Evolutionary conservation across 1,140 invertebrate genomes (phyloP).

Genomic region (Drosophila bipectinata): DNA sequence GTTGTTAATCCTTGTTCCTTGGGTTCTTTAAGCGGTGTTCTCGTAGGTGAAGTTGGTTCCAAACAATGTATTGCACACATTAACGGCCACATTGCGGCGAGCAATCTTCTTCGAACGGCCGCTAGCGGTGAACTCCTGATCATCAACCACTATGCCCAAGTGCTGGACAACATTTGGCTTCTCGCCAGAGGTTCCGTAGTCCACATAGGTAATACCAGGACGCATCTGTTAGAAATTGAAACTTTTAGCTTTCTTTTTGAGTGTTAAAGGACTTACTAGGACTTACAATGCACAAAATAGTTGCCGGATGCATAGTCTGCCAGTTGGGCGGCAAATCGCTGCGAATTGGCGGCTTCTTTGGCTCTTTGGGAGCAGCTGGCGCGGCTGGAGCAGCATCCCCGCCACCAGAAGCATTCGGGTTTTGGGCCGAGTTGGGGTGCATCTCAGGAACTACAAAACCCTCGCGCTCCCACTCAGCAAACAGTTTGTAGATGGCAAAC

Average conservation of each 20-base stretch:
- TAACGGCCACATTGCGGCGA: slow-evolving; percentile 84
- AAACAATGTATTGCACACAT: slow-evolving; percentile 84
- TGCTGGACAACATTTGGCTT: slow-evolving; percentile 86
- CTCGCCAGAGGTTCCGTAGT: slow-evolving; percentile 86
- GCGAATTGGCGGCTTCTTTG: slow-evolving; percentile 84
- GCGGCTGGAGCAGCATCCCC: slow-evolving; percentile 41
- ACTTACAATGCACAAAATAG: slow-evolving; percentile 86
- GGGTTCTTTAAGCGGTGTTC: slow-evolving; percentile 20
- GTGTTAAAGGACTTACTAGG: background rate
- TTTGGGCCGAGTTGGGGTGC: slow-evolving; percentile 49
- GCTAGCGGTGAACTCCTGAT: slow-evolving; percentile 84
- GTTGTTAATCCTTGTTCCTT: no score
- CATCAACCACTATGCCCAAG: slow-evolving; percentile 85
- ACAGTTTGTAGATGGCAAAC: slow-evolving; percentile 90
- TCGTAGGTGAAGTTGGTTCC: slow-evolving; percentile 69
- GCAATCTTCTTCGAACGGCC: slow-evolving; percentile 85
- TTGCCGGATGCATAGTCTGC: slow-evolving; percentile 88
- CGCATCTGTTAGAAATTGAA: slow-evolving; percentile 85
- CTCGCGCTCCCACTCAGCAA: slow-evolving; percentile 90
- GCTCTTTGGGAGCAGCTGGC: slow-evolving; percentile 58
- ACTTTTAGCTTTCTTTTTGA: background rate
- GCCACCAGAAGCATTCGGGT: slow-evolving; percentile 28
- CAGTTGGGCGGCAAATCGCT: slow-evolving; percentile 86
- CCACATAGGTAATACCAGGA: slow-evolving; percentile 87
- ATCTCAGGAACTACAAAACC: slow-evolving; percentile 87